A percentile compares a stretch with the other conserved stretches of the same genome.
These are phyloP conservation scores for Dasypus novemcinctus DNA, from an alignment of 2,113 vertebrate genomes.

Conservation along the genomic window DNA sequence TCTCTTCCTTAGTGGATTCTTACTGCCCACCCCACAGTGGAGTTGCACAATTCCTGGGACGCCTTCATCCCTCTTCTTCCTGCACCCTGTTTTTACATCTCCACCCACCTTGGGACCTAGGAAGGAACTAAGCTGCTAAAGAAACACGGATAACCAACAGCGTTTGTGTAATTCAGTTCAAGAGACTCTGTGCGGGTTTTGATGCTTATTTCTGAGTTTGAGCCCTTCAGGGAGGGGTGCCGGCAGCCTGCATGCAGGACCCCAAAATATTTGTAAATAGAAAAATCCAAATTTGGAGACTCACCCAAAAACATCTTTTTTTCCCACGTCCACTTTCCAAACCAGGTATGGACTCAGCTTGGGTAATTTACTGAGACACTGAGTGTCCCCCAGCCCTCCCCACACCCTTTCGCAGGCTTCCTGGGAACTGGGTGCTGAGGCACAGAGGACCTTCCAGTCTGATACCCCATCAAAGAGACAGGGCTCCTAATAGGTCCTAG, in stretches of 20 bases:
- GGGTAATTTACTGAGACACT: not conserved
- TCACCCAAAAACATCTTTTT: not conserved
- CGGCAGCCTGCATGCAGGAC: not conserved
- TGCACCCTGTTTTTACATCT: not conserved
- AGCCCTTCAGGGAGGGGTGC: not conserved
- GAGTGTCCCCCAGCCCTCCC: not conserved
- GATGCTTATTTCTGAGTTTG: not conserved
- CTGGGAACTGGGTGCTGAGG: not conserved
- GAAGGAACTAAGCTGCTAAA: not conserved
- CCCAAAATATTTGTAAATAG: not conserved
- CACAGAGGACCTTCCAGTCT: not conserved
- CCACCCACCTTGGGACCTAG: not conserved
- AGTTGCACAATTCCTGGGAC: not conserved
- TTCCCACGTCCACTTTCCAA: not conserved
- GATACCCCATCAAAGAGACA: not conserved
- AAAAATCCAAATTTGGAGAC: not conserved
- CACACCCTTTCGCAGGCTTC: not conserved
- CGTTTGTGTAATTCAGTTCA: not conserved
- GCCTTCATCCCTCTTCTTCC: not conserved
- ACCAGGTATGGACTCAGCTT: not conserved
- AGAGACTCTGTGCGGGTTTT: not conserved
- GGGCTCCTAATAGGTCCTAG: not conserved
- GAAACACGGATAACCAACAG: not conserved
- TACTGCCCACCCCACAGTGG: rapidly evolving
- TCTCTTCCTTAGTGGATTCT: not conserved